Base-by-base conservation (phyloP, 2,113 vertebrate genomes). In the Zootoca vivipara region DNA sequence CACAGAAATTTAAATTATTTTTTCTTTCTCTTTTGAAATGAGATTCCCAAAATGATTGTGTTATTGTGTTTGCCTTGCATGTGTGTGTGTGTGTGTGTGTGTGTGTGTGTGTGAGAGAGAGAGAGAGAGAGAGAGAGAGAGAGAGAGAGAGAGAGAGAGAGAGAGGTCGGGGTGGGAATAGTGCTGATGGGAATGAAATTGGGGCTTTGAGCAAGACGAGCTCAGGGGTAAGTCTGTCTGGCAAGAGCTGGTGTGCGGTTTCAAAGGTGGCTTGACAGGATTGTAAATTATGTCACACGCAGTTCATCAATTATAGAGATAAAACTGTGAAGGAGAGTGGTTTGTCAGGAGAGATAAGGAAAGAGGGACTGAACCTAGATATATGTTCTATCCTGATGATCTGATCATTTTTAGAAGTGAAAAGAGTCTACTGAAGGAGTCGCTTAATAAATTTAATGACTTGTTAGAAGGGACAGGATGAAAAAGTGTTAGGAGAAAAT, bases 341-440 rank as follows among this genome's bases (percentile, higher is more conserved):
- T 93, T 95, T 95, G 92, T 95, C 93, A 93, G 92, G 90, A 94
- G 93, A 95, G 92, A 92, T 89, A 89, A 94, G 90, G 84, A 90
- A 89, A 90, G 91, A 90, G 91, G 85, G 86, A 85, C 83, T 77
- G 90, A 92, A 92, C 83, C 89, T 93, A 92, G 92, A 93, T 95
- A 92, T 95, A 93, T 93, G 91, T 92, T 91, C 93, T 92, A 88
- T 85, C 86, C 87, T 93, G 92, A 94, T 92, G 90, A 94, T 92
- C 87, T 88, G 90, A 73, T 67, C 58, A 0, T 91, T 94, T 94
- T 92, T 89, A 91, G 90, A 92, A 94, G 84, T 88, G 92, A 92
- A 88, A 92, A 92, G 90, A 94, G 89, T 92, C 87, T 73, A 88
- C 94, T 93, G 87, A 82, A 87, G 92, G 92, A 94, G 90, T 40